Evolutionary conservation across 2,797 vertebrate species (phyloP).

Genomic region (Rhincodon typus): DNA sequence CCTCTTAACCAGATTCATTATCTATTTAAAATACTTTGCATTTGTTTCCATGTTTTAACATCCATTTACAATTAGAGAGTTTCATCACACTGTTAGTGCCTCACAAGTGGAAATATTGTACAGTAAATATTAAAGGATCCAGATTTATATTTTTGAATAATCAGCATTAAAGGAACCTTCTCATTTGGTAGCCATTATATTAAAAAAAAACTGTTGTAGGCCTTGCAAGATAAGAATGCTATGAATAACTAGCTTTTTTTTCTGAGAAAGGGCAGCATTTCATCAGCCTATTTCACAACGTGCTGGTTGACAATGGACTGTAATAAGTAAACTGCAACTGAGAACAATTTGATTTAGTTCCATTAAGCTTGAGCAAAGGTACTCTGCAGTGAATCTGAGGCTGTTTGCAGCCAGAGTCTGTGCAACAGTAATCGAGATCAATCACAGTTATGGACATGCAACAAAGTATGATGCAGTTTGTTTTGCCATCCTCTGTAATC

Average conservation of each 20-base stretch:
- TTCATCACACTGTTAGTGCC: not conserved
- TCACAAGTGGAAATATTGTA: not conserved
- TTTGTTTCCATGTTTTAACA: not conserved
- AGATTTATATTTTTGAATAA: not conserved
- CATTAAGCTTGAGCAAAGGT: not conserved
- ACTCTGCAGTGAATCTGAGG: not conserved
- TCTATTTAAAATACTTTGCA: not conserved
- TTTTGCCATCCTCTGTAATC: not conserved
- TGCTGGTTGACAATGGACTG: not conserved
- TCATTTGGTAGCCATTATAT: not conserved
- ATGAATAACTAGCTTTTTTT: conserved; percentile 21
- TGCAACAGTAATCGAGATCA: conserved; percentile 23
- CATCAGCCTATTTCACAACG: not conserved
- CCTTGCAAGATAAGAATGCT: not conserved
- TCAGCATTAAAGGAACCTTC: not conserved
- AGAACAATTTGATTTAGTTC: conserved; percentile 15
- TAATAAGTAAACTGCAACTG: conserved; percentile 18
- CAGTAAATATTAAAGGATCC: not conserved
- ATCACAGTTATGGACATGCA: not conserved
- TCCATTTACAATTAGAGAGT: not conserved
- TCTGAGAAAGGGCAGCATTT: not conserved
- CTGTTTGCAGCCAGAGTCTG: not conserved
- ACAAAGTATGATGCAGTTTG: conserved; percentile 4
- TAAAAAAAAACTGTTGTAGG: no score
- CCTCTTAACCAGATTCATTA: no score